Evolutionary conservation across 2,797 vertebrate species (phyloP), one percentile per base, ranked within the genome.

Genomic region (Micropoecilia bifurca): DNA sequence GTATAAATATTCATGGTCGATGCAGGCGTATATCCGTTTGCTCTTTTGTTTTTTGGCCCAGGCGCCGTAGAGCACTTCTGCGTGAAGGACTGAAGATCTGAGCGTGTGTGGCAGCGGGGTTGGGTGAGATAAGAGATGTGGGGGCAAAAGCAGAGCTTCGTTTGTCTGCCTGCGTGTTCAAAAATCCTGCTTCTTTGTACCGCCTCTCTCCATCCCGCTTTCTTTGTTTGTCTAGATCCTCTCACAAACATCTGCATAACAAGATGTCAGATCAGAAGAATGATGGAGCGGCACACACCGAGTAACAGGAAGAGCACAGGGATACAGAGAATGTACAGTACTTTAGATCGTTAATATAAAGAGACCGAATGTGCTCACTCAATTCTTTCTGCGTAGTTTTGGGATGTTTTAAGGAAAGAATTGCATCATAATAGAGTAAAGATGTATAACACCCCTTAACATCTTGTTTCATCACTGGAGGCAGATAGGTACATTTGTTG

Each of bases 1-100:
- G 94, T 90, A 96, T 96, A 95, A 93, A 95, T 94, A 96, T 94
- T 95, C 93, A 93, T 92, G 90, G 89, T 87, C 80, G 88, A 85
- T 82, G 68, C 82, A 82, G 77, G 90, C 94, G 90, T 92, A 95
- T 95, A 95, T 95, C 94, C 92, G 94, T 93, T 92, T 88, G 66
- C 80, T 89, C 92, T 91, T 95, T 94, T 94, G 94, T 96, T 94
- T 90, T 85, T 73, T 84, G 87, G 85, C 83, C 89, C 89, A 87
- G 93, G 91, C 89, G 87, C 85, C 84, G 81, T 85, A 82, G 87
- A 89, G 87, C 83, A 79, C 57, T 61, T 39, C 71, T 78, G 92
- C 83, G 75, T 73, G 82, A 83, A 82, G 85, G 83, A 82, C 81
- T 83, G 79, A 83, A 80, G 83, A 88, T 81, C 76, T 77, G 48